A percentile compares a stretch with the other conserved stretches of the same genome.
These are phyloP conservation scores for Willowsia nigromaculata DNA, from an alignment of 2,888 invertebrate species.

Conservation along the genomic window DNA sequence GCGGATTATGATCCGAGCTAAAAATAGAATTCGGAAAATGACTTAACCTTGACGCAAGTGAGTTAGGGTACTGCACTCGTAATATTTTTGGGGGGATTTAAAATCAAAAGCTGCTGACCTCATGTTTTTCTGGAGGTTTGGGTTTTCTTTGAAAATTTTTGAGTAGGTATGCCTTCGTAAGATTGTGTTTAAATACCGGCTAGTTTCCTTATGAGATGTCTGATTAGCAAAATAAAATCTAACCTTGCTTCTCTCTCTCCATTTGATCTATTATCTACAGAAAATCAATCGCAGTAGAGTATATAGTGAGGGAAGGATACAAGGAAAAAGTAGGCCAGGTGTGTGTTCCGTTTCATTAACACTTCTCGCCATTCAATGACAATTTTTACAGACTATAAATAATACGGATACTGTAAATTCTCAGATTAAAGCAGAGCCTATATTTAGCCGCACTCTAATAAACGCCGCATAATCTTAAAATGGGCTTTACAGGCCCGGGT, in stretches of 20 bases:
- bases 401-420: too few relatives aligned
- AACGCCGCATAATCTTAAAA: too few relatives aligned
- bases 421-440: too few relatives aligned
- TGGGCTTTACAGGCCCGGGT: too few relatives aligned
- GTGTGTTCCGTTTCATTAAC: conserved; percentile 22
- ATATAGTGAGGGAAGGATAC: not conserved
- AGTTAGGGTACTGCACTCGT: not conserved
- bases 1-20: too few relatives aligned
- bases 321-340: not conserved
- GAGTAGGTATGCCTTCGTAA: not conserved
- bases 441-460: too few relatives aligned
- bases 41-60: not conserved
- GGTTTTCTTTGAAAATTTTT: not conserved
- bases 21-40: too few relatives aligned
- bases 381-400: too few relatives aligned
- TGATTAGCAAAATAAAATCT: not conserved
- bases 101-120: not conserved
- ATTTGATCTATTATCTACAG: not conserved
- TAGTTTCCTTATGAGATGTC: too few relatives aligned
- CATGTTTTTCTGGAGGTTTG: not conserved
- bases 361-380: too few relatives aligned
- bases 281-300: not conserved
- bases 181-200: not conserved
- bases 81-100: too few relatives aligned
- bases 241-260: not conserved